Conservation (phyloP, 2,797 vertebrate genomes). For the Eulemur albifrons region DNA sequence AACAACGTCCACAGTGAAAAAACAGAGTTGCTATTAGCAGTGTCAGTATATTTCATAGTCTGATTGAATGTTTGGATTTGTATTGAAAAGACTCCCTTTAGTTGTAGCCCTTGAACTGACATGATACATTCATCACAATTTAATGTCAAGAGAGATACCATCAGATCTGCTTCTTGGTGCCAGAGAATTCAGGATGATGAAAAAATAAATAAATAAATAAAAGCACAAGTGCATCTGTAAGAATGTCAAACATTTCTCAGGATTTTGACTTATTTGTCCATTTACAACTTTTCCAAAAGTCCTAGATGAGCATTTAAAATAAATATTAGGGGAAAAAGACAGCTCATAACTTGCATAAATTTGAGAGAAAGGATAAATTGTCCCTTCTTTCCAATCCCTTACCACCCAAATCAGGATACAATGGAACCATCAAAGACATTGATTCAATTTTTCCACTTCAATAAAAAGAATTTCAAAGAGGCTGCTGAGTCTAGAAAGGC, state of each 20-base stretch:
- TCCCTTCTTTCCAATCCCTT: not conserved
- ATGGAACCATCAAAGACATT: not conserved
- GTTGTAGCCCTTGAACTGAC: not conserved
- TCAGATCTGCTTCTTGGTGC: not conserved
- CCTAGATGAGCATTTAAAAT: constrained; percentile 2
- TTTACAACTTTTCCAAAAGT: not conserved
- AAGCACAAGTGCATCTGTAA: fast-evolving
- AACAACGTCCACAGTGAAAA: not conserved
- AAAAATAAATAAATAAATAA: not conserved
- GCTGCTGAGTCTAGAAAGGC: not conserved
- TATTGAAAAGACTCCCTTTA: not conserved
- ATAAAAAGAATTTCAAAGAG: not conserved
- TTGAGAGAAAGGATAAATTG: not conserved
- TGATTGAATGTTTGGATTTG: not conserved
- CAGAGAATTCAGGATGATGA: not conserved
- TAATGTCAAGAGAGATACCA: not conserved
- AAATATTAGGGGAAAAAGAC: not conserved
- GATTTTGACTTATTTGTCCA: not conserved
- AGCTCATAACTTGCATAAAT: not conserved
- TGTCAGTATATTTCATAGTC: not conserved
- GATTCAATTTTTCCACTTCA: not conserved
- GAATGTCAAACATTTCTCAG: not conserved
- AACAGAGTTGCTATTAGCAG: not conserved
- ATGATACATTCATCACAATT: not conserved
- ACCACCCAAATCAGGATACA: not conserved